Evolutionary conservation across 2,797 vertebrate genomes (phyloP), one percentile per base, ranked within the genome.

Genomic region (Distichodus sexfasciatus): DNA sequence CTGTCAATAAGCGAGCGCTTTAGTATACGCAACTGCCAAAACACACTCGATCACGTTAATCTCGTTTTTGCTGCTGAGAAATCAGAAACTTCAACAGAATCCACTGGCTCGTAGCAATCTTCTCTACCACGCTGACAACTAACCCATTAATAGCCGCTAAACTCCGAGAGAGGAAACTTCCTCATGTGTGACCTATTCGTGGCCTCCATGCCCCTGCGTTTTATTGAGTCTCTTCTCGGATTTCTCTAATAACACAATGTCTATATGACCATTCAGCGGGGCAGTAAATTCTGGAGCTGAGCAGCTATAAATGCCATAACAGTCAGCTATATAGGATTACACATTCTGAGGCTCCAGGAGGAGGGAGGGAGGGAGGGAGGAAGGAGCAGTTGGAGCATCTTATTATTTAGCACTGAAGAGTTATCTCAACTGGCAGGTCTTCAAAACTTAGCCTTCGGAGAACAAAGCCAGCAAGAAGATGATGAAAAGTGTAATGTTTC

Each of bases 91-190:
- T n/a, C n/a, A n/a, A n/a, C n/a, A n/a, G 26, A 28, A 14, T 28
- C 23, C 12, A 29, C 9, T 29, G 23, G 8, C n/a, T 29, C 17
- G 28, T 31, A 65, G 51, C 31, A 53, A 11, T 53, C 29, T 26
- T 28, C 44, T 33, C 40, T 60, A 57, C 62, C 87, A 69, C 66
- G 71, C 66, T 67, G 55, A 71, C 68, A 89, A 79, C 79, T 78
- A 81, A 84, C 83, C 83, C 84, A 81, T 89, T 87, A 85, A 86
- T 83, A 85, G 50, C 70, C 73, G 85, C 86, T 88, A 86, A 83
- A 88, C 72, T 76, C 86, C 80, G 87, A 86, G 35, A 83, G 87
- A 88, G 48, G 87, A 91, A 90, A 79, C 71, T 85, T 81, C 80
- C 67, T 46, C 65, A 76, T 78, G 69, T 70, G 61, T 76, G 51